Conservation (phyloP, 2,797 vertebrate genomes). For the Poeciliopsis turneri region DNA sequence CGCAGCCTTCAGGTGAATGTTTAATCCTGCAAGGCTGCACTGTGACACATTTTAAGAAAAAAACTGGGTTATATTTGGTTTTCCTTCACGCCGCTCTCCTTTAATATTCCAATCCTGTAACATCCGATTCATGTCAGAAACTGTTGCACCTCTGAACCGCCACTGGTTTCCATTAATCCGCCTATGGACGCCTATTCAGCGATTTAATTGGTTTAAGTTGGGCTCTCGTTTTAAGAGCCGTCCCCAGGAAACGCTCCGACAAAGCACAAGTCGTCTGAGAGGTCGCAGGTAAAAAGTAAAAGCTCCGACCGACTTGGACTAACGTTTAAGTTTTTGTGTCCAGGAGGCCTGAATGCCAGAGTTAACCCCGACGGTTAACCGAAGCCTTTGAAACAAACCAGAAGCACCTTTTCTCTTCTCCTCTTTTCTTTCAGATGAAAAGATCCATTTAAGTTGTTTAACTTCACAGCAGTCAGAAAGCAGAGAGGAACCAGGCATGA, state of each 20-base stretch:
- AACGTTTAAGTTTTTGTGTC: slow-evolving; percentile 39
- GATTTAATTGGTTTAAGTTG: slow-evolving; percentile 67
- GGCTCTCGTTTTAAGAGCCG: slow-evolving; percentile 32
- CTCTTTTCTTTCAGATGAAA: slow-evolving; percentile 12
- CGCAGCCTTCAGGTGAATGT: slow-evolving; percentile 52
- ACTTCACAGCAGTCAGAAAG: slow-evolving; percentile 20
- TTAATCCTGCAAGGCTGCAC: slow-evolving; percentile 24
- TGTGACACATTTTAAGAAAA: slow-evolving; percentile 13
- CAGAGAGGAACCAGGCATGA: slow-evolving; percentile 5
- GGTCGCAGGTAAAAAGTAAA: slow-evolving; percentile 49
- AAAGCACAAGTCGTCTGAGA: slow-evolving; percentile 33
- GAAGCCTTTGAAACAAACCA: slow-evolving; percentile 21
- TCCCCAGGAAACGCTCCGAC: slow-evolving; percentile 28
- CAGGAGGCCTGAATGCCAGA: slow-evolving; percentile 7
- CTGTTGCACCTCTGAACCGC: slow-evolving; percentile 45
- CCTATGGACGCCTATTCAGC: slow-evolving; percentile 59
- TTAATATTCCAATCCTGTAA: slow-evolving; percentile 19
- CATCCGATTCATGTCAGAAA: slow-evolving; percentile 41
- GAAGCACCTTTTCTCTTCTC: slow-evolving; percentile 6
- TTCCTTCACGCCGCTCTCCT: slow-evolving; percentile 17
- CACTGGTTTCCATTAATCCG: slow-evolving; percentile 40
- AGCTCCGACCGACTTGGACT: slow-evolving; percentile 28
- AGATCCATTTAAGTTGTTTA: slow-evolving; percentile 22
- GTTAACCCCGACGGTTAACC: slow-evolving; percentile 10
- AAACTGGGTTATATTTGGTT: slow-evolving; percentile 18